These are phyloP conservation scores for Tursiops truncatus DNA, from an alignment of 2,113 vertebrate species.

Conservation along the genomic window DNA sequence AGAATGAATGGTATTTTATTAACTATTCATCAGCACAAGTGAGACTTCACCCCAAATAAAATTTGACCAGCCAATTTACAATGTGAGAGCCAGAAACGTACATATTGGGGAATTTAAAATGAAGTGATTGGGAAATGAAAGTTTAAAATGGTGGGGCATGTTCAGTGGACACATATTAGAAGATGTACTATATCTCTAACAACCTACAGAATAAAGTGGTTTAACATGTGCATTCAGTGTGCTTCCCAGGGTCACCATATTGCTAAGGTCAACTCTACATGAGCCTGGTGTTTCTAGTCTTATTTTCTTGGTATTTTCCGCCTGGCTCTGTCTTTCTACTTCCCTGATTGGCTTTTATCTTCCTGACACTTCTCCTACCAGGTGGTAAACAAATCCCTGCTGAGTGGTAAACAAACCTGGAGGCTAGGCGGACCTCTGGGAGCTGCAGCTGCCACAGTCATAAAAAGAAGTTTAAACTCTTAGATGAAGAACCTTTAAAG, in stretches of 20 bases:
- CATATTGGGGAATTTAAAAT: neutral
- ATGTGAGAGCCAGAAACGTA: neutral
- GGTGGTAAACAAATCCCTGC: conserved; percentile 67
- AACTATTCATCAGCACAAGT: neutral
- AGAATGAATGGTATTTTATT: neutral
- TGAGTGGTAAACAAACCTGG: conserved; percentile 65
- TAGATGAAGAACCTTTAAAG: conserved; percentile 51
- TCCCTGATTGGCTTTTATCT: conserved; percentile 70
- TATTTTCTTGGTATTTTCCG: conserved; percentile 57
- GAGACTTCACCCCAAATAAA: neutral
- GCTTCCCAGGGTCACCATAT: neutral
- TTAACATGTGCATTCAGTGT: neutral
- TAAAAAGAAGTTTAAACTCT: conserved; percentile 62
- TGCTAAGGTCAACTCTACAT: neutral
- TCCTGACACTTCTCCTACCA: conserved; percentile 44
- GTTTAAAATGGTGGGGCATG: neutral
- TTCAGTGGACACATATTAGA: neutral
- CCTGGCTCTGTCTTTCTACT: conserved; percentile 48
- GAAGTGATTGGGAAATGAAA: neutral
- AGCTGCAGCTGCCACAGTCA: conserved; percentile 30
- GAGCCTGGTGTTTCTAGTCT: conserved; percentile 44
- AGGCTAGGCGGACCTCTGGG: conserved; percentile 54
- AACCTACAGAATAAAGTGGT: neutral
- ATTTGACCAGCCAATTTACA: neutral
- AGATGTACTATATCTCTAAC: neutral